phyloP scores from a whole-genome alignment of 1,140 invertebrate species.

The Daktulosphaira vitifoliae region DNA sequence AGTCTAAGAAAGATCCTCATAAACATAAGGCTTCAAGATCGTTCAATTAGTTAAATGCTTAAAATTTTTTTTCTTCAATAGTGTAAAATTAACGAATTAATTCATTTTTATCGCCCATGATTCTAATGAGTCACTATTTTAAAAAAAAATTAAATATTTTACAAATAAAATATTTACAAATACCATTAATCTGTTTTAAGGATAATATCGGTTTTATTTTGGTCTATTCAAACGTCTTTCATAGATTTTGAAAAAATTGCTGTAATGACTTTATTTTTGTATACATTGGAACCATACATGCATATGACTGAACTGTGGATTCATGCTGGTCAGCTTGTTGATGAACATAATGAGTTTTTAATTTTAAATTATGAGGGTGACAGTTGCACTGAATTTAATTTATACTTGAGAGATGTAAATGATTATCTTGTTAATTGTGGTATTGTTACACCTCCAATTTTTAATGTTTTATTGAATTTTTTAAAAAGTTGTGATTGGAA shows the following conservation, averaged over 20 bases:
- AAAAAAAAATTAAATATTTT: constrained; percentile 2
- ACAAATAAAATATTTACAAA: too few species aligned
- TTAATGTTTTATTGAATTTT: constrained; percentile 10
- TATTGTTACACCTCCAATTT: constrained; percentile 4
- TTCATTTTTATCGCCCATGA: too few species aligned
- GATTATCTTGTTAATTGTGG: constrained; percentile 3
- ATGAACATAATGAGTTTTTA: constrained; percentile 18
- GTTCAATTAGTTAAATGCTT: too few species aligned
- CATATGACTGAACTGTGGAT: constrained; percentile 29
- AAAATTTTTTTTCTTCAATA: too few species aligned
- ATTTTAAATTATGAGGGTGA: constrained; percentile 23
- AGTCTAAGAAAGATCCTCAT: too few species aligned
- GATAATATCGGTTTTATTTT: constrained; percentile 23
- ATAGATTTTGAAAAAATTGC: constrained; percentile 15
- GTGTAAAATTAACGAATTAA: too few species aligned
- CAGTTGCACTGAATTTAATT: constrained; percentile 5
- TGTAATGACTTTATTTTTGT: constrained; percentile 6
- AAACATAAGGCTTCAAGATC: too few species aligned
- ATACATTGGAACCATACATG: constrained; percentile 24
- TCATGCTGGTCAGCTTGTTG: constrained; percentile 11
- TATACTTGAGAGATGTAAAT: constrained; percentile 18
- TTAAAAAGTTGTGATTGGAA: constrained; percentile 24
- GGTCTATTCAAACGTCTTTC: constrained; percentile 12
- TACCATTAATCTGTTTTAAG: too few species aligned
- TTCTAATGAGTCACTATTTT: too few species aligned